Evolutionary conservation across 2,797 vertebrate species (phyloP), one percentile per base, ranked within the genome.

Genomic region (Adrianichthys oophorus): DNA sequence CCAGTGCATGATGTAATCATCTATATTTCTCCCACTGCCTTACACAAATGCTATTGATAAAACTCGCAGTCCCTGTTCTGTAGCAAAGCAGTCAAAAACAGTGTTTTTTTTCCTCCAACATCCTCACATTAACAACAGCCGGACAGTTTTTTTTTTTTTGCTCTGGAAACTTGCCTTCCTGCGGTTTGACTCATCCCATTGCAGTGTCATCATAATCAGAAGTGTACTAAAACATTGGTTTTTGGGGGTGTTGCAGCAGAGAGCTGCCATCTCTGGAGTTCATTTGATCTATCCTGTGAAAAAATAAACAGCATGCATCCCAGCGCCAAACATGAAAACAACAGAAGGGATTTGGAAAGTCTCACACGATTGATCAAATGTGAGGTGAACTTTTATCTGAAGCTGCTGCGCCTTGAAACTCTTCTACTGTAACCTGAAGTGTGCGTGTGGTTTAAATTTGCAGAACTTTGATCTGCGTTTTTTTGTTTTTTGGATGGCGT

Each of bases 341-440:
- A 41, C 10, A 48, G 29, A 52, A 42, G 44, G 23, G 4, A 65
- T 32, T 8, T 32, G 29, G 15, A 29, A 19, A 37, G 32, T 21
- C 8, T 7, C 45, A 47, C 19, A 14, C 15, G 13, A 68, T 17
- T 29, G 46, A 64, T 49, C 32, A 49, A 49, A 45, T 51, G 60
- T 21, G 15, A 49, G 23, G 15, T 53, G 60, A 78, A 68, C 79
- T 72, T 65, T 15, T 58, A 52, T 46, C 45, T 44, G 5, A 46
- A 37, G 61, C 53, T 78, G 71, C 58, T 59, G 58, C 59, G 72
- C 54, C 65, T 56, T 24, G 48, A 53, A 40, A 49, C 73, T 55
- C 58, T 48, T 72, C 76, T 85, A 82, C 80, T 84, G 83, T 82
- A 82, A 86, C 70, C 44, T 1, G 41, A 76, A 79, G 82, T 87